Percentiles rank a stretch among this genome's conserved stretches.
phyloP scores from a whole-genome alignment of 2,113 vertebrate genomes.

The Ictalurus punctatus region DNA sequence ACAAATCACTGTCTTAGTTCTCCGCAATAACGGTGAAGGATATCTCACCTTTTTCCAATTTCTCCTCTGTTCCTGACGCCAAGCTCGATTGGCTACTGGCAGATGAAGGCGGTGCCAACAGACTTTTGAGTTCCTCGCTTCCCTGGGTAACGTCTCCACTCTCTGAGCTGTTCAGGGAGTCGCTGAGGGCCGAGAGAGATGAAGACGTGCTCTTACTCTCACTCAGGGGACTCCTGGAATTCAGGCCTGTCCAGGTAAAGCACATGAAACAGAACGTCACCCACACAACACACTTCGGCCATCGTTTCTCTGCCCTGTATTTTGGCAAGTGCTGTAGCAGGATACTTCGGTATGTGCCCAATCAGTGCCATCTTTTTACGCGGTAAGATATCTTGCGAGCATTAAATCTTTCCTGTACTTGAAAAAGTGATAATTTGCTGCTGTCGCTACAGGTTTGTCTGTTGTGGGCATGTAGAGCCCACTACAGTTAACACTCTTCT shows the following conservation, averaged over 20 bases:
- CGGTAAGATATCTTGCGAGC: neutral
- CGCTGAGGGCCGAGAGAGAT: conserved; percentile 92
- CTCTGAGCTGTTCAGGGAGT: conserved; percentile 95
- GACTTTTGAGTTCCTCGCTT: conserved; percentile 83
- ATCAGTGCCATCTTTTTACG: neutral
- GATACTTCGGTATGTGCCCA: neutral
- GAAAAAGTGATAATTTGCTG: neutral
- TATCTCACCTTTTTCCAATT: conserved; percentile 90
- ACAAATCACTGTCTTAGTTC: neutral
- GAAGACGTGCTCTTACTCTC: conserved; percentile 89
- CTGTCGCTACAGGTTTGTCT: neutral
- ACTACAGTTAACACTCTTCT: neutral
- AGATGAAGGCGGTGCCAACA: conserved; percentile 88
- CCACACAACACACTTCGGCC: neutral
- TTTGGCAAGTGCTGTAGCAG: neutral
- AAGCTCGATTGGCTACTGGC: conserved; percentile 87
- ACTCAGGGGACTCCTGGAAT: conserved; percentile 87
- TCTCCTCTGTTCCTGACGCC: conserved; percentile 86
- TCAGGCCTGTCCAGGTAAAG: conserved; percentile 64
- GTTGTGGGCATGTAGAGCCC: neutral
- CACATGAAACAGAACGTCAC: neutral
- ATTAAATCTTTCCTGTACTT: neutral
- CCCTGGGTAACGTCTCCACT: conserved; percentile 83
- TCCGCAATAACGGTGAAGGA: neutral
- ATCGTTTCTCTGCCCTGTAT: neutral